Evolutionary conservation across 1,140 invertebrate genomes (phyloP).

Genomic region (Planococcus citri): DNA sequence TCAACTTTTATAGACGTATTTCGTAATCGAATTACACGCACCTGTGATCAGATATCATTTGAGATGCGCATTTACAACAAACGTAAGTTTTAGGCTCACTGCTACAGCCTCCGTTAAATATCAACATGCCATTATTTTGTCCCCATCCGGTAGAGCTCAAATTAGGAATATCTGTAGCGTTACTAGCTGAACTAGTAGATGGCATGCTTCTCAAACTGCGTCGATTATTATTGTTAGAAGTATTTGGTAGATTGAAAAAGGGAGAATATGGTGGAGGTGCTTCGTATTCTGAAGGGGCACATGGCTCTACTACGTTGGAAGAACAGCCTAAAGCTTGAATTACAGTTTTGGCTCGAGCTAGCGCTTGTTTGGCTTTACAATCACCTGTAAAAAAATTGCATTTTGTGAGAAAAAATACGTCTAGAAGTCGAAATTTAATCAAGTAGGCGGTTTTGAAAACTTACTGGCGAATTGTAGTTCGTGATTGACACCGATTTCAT

Average conservation of each 20-base stretch:
- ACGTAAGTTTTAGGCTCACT: background rate
- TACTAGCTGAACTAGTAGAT: background rate
- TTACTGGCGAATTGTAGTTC: background rate
- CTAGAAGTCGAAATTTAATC: background rate
- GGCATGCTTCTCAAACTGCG: background rate
- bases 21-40: background rate
- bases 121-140: background rate
- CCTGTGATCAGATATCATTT: conserved; percentile 17
- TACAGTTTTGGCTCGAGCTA: background rate
- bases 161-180: background rate
- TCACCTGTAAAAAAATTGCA: conserved; percentile 5
- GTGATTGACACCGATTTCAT: conserved; percentile 29
- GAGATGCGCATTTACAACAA: conserved; percentile 4
- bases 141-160: background rate
- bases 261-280: conserved; percentile 12
- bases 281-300: background rate
- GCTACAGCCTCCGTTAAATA: background rate
- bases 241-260: background rate
- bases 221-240: background rate
- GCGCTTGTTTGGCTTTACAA: background rate
- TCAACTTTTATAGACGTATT: too few relatives aligned
- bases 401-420: background rate
- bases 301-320: background rate
- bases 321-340: conserved; percentile 6
- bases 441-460: background rate